phyloP scores from a whole-genome alignment of 2,113 vertebrate genomes.

The Fulmarus glacialis region DNA sequence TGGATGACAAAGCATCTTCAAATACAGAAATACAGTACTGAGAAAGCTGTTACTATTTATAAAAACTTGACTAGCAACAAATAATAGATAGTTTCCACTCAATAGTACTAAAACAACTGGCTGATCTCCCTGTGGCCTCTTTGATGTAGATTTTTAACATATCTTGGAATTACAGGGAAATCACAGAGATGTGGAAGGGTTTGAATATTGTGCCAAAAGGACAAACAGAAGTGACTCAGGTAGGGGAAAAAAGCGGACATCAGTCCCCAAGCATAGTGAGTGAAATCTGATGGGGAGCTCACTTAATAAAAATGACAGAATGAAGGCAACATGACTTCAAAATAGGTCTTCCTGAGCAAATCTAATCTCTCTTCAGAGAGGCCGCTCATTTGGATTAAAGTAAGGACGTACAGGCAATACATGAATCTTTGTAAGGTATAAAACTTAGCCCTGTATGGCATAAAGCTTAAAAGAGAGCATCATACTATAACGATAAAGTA shows the following conservation, averaged over 20 bases:
- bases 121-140: not conserved
- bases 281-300: not conserved
- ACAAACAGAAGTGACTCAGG: not conserved
- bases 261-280: not conserved
- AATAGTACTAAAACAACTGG: not conserved
- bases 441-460: not conserved
- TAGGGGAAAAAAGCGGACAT: not conserved
- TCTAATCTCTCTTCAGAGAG: not conserved
- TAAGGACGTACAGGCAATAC: not conserved
- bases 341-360: not conserved
- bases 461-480: not conserved
- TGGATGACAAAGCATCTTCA: not conserved
- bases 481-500: not conserved
- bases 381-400: not conserved
- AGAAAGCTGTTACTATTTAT: not conserved
- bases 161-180: not conserved
- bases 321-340: not conserved
- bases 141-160: not conserved
- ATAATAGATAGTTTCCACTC: not conserved
- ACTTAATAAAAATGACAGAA: not conserved
- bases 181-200: not conserved
- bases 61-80: not conserved
- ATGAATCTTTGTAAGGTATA: not conserved
- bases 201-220: not conserved
- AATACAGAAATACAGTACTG: not conserved